Conservation (phyloP, 2,888 invertebrate genomes). For the Allophyes oxyacanthae region DNA sequence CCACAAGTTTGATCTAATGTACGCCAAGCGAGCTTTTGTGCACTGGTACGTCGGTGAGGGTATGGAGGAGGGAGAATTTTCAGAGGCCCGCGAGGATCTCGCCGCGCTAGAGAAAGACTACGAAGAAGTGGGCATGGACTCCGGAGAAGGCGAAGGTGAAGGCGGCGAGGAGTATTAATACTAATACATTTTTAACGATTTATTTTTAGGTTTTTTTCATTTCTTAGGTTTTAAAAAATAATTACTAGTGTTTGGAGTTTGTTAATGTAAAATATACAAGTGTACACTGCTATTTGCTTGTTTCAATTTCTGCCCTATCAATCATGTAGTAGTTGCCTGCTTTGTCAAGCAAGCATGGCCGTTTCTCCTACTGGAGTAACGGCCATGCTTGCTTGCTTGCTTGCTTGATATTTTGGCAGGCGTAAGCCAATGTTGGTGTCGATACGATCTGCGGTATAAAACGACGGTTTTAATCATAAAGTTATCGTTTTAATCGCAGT, state of each 20-base stretch:
- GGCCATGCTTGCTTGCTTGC: too few relatives aligned
- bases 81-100: conserved; percentile 91
- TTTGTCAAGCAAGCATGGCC: too few relatives aligned
- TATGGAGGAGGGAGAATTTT: conserved; percentile 96
- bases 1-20: conserved; percentile 98
- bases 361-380: too few relatives aligned
- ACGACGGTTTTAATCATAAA: too few relatives aligned
- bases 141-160: conserved; percentile 94
- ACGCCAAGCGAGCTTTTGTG: conserved; percentile 98
- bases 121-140: conserved; percentile 96
- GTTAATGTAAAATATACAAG: conserved; percentile 43
- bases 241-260: conserved; percentile 27
- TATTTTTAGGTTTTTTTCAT: conserved; percentile 64
- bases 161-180: conserved; percentile 94
- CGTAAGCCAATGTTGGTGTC: too few relatives aligned
- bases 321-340: too few relatives aligned
- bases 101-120: conserved; percentile 95
- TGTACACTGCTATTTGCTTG: conserved; percentile 10
- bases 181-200: conserved; percentile 56
- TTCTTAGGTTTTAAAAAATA: conserved; percentile 31
- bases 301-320: conserved; percentile 1
- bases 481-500: too few relatives aligned
- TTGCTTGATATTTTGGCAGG: too few relatives aligned
- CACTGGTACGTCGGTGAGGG: conserved; percentile 97
- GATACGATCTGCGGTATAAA: too few relatives aligned